phyloP scores from a whole-genome alignment of 92 coral and sea anemone genomes.

The Palythoa grandiflora region DNA sequence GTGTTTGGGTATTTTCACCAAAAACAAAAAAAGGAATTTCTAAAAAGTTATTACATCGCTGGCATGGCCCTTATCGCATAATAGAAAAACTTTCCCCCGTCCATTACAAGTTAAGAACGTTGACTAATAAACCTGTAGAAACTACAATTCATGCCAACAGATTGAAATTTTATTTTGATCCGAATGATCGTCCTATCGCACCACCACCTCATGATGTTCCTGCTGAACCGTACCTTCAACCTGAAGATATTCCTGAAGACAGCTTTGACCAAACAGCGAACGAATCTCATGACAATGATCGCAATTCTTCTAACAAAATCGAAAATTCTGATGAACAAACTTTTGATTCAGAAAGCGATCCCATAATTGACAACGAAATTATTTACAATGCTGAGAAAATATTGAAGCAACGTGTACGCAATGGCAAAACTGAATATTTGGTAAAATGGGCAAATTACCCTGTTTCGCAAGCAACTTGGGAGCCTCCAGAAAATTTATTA shows the following conservation, averaged over 20 bases:
- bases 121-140: constrained; percentile 48
- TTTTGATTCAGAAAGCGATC: not conserved
- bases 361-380: constrained; percentile 28
- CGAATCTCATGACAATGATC: not conserved
- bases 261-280: constrained; percentile 28
- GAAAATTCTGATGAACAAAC: not conserved
- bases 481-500: constrained; percentile 8
- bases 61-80: constrained; percentile 52
- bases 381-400: constrained; percentile 41
- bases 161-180: constrained; percentile 65
- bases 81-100: constrained; percentile 62
- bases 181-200: constrained; percentile 50
- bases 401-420: not conserved
- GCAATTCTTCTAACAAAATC: not conserved
- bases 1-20: too few species aligned
- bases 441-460: constrained; percentile 13
- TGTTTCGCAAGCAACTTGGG: constrained; percentile 31
- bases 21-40: not conserved
- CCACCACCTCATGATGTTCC: constrained; percentile 28
- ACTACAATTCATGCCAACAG: constrained; percentile 63
- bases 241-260: constrained; percentile 10
- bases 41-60: constrained; percentile 25
- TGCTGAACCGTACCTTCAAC: constrained; percentile 16
- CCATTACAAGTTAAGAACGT: constrained; percentile 51
- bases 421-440: not conserved